phyloP scores from a whole-genome alignment of 2,888 invertebrate genomes.

The Sinotaia quadrata region DNA sequence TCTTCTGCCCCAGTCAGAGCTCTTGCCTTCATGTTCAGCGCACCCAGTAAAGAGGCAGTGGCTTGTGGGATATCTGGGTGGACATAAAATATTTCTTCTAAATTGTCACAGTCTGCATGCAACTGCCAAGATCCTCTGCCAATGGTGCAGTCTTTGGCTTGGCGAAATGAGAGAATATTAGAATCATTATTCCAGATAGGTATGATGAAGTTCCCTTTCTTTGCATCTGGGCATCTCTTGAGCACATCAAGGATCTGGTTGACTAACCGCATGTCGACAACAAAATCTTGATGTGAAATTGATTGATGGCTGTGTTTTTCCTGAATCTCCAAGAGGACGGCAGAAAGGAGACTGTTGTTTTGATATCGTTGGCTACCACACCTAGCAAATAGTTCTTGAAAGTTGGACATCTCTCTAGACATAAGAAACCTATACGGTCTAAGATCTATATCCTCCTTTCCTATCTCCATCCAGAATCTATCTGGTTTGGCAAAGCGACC shows the following conservation, averaged over 20 bases:
- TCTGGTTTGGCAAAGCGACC: not conserved
- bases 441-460: slow-evolving; percentile 8
- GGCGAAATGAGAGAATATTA: slow-evolving; percentile 26
- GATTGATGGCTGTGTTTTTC: not conserved
- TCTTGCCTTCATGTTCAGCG: slow-evolving; percentile 45
- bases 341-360: not conserved
- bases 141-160: slow-evolving; percentile 24
- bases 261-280: slow-evolving; percentile 6
- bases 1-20: slow-evolving; percentile 45
- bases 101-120: no score
- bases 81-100: no score
- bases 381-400: not conserved
- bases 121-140: not conserved
- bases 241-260: slow-evolving; percentile 17
- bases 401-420: not conserved
- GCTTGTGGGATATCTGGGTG: no score
- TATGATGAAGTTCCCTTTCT: slow-evolving; percentile 18
- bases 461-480: slow-evolving; percentile 12
- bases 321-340: slow-evolving; percentile 8
- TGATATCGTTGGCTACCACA: slow-evolving; percentile 12
- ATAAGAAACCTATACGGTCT: slow-evolving; percentile 15
- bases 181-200: slow-evolving; percentile 25
- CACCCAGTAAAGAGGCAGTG: no score
- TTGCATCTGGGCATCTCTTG: not conserved
- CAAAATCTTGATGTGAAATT: not conserved